Evolutionary conservation across 1,140 invertebrate genomes (phyloP).

Genomic region (Carcinoscorpius rotundicauda): DNA sequence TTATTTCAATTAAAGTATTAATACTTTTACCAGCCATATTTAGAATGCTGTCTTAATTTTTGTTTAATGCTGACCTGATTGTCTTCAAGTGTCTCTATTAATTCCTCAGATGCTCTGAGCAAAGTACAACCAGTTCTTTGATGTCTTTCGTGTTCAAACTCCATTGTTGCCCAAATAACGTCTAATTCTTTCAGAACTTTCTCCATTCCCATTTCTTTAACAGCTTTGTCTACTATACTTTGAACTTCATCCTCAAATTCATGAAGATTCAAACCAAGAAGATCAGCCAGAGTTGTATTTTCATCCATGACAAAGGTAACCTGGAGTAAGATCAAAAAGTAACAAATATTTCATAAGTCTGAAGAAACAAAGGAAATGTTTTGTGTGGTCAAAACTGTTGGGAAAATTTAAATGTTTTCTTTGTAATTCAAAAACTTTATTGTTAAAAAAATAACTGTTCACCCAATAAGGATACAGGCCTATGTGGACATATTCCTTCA

Average conservation of each 20-base stretch:
- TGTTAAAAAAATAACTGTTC: too few relatives aligned
- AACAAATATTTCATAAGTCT: too few relatives aligned
- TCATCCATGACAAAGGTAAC: conserved; percentile 73
- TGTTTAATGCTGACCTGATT: conserved; percentile 59
- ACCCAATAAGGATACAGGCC: too few relatives aligned
- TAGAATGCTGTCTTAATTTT: neutral
- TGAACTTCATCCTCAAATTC: conserved; percentile 93
- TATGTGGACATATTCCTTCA: too few relatives aligned
- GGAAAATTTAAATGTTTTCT: too few relatives aligned
- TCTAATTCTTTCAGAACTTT: conserved; percentile 81
- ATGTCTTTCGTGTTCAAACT: conserved; percentile 83
- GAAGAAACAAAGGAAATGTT: too few relatives aligned
- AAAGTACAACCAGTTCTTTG: conserved; percentile 65
- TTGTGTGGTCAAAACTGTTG: too few relatives aligned
- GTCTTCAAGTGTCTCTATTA: conserved; percentile 93
- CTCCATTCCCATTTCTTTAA: conserved; percentile 97
- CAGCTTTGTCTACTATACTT: conserved; percentile 92
- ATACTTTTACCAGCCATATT: too few relatives aligned
- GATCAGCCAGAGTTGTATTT: conserved; percentile 77
- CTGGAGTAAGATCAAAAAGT: too few relatives aligned
- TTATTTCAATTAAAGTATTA: too few relatives aligned
- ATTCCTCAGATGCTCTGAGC: conserved; percentile 78
- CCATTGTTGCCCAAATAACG: conserved; percentile 79
- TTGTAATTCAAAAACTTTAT: too few relatives aligned
- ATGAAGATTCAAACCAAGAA: conserved; percentile 79